Percentiles rank a stretch among this genome's conserved stretches.
Evolutionary conservation across 2,113 vertebrate species (phyloP).

Genomic region (Raja brachyura): DNA sequence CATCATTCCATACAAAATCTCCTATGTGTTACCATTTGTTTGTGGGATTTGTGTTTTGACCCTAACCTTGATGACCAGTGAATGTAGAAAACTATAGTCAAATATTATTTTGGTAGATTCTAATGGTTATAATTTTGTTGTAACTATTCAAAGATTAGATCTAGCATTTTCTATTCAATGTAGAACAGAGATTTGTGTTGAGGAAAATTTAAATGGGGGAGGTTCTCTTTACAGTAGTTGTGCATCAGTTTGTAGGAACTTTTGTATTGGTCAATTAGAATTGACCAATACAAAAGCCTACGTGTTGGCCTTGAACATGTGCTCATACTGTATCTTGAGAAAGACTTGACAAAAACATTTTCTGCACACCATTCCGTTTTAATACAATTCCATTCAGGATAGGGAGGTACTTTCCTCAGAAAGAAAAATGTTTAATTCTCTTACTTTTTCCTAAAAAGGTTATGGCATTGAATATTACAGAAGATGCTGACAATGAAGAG

Average conservation of each 20-base stretch:
- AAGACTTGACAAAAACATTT: not conserved
- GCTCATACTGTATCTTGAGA: not conserved
- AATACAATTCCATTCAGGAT: slow-evolving; percentile 26
- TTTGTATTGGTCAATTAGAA: not conserved
- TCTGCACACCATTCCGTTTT: not conserved
- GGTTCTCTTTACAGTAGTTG: not conserved
- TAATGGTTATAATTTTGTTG: too few relatives aligned
- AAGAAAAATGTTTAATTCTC: slow-evolving; percentile 30
- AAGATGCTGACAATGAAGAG: not conserved
- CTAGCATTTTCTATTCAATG: not conserved
- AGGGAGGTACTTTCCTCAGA: not conserved
- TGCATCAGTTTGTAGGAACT: not conserved
- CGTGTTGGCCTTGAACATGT: too few relatives aligned
- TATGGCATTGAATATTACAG: slow-evolving; percentile 35
- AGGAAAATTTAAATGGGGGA: not conserved
- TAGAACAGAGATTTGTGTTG: not conserved
- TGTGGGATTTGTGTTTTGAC: not conserved
- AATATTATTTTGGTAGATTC: too few relatives aligned
- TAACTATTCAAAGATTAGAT: not conserved
- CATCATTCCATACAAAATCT: not conserved
- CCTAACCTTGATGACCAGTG: not conserved
- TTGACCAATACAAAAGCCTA: too few relatives aligned
- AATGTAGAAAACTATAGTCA: not conserved
- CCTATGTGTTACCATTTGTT: not conserved
- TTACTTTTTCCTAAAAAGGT: slow-evolving; percentile 35